Conservation (phyloP, 2,113 vertebrate species). For the Aldabrachelys gigantea region DNA sequence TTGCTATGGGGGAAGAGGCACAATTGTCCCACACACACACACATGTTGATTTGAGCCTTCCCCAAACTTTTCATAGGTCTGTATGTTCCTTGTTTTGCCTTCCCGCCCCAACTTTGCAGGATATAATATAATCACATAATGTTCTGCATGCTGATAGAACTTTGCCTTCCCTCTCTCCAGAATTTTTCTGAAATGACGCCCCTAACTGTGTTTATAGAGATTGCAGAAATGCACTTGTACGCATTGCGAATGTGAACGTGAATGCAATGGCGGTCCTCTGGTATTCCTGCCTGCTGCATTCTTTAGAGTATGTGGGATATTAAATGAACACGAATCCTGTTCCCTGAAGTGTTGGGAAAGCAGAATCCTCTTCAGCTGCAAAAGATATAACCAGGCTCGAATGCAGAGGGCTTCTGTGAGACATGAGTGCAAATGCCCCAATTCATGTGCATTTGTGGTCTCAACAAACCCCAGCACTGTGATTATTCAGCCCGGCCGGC, state of each 20-base stretch:
- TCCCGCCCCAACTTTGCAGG: neutral
- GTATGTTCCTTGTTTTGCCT: neutral
- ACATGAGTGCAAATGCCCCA: fast-evolving
- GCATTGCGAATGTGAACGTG: neutral
- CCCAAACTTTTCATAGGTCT: neutral
- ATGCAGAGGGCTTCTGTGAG: neutral
- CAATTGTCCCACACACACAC: neutral
- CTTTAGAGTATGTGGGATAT: slow-evolving; percentile 27
- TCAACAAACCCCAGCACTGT: neutral
- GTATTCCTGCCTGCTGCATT: neutral
- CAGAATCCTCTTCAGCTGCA: neutral
- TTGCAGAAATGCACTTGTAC: neutral
- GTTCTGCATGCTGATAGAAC: neutral
- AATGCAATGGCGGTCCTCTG: neutral
- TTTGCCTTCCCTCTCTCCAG: neutral
- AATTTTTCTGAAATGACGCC: neutral
- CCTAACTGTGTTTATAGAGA: neutral
- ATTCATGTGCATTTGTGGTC: neutral
- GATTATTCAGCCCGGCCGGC: neutral
- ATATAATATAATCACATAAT: neutral
- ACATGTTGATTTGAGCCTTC: neutral
- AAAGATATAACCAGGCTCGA: neutral
- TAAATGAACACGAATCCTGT: slow-evolving; percentile 25
- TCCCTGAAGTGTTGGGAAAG: slow-evolving; percentile 1
- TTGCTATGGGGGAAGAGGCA: neutral